phyloP scores from a whole-genome alignment of 2,113 vertebrate genomes.

The Ursus arctos region DNA sequence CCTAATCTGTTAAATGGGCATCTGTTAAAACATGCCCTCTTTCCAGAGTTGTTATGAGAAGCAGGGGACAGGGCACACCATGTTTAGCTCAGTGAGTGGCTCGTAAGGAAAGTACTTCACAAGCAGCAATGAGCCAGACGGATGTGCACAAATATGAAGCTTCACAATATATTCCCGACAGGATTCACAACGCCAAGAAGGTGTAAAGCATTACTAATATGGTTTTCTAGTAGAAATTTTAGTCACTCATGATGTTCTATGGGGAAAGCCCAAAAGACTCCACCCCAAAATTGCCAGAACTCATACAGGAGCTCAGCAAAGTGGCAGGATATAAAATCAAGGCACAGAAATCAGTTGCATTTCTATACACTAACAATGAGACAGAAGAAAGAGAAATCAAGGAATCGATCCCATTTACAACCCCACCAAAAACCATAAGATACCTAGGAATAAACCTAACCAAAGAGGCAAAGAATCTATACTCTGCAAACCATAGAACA shows the following conservation, averaged over 20 bases:
- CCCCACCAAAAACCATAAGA: no score
- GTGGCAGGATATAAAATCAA: no score
- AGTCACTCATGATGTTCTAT: background rate
- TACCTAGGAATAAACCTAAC: no score
- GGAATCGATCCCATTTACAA: no score
- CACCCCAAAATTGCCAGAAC: no score
- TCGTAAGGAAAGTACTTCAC: background rate
- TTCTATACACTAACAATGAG: no score
- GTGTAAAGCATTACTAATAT: background rate
- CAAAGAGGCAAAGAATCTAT: no score
- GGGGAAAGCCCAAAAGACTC: no score
- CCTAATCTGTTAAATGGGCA: background rate
- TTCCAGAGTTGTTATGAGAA: background rate
- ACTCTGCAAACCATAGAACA: no score
- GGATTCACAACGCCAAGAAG: background rate
- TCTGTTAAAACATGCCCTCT: background rate
- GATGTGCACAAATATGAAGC: background rate
- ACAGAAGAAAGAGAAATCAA: no score
- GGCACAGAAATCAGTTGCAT: no score
- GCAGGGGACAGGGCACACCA: background rate
- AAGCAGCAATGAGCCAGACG: background rate
- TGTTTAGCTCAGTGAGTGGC: background rate
- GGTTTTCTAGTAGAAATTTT: background rate
- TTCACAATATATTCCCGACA: background rate
- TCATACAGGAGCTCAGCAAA: no score